Conservation (phyloP, 2,888 invertebrate genomes). For the Bhutanitis thaidina region DNA sequence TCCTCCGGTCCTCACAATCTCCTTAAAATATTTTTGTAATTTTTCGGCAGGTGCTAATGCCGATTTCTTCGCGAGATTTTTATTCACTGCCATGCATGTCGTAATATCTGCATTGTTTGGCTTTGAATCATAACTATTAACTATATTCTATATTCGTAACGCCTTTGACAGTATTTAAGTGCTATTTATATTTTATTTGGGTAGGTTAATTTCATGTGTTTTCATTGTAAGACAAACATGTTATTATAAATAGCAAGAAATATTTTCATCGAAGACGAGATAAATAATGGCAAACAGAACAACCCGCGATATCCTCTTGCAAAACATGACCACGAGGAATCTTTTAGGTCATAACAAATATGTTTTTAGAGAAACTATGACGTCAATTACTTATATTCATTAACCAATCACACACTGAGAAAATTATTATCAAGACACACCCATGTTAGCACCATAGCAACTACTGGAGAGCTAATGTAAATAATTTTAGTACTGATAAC, state of each 20-base stretch:
- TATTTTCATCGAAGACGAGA: conserved; percentile 72
- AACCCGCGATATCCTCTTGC: conserved; percentile 52
- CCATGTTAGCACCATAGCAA: conserved; percentile 64
- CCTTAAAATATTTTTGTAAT: no score
- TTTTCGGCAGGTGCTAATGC: no score
- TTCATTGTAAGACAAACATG: conserved; percentile 45
- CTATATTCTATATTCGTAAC: no score
- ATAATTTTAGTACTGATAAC: conserved; percentile 23
- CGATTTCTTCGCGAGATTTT: no score
- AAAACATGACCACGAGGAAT: conserved; percentile 61
- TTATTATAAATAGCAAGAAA: conserved; percentile 61
- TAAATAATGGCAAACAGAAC: conserved; percentile 70
- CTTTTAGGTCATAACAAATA: conserved; percentile 61
- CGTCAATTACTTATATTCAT: conserved; percentile 49
- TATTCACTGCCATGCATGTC: no score
- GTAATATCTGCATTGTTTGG: no score
- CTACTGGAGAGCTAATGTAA: conserved; percentile 28
- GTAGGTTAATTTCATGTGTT: conserved; percentile 6
- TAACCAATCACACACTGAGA: conserved; percentile 41
- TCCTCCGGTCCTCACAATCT: no score
- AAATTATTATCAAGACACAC: conserved; percentile 69
- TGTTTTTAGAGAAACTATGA: conserved; percentile 63
- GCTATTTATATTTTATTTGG: not conserved
- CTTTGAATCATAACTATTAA: no score
- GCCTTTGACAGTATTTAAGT: no score